Conservation (phyloP, 2,888 invertebrate species). For the Ormyrus labotus region DNA sequence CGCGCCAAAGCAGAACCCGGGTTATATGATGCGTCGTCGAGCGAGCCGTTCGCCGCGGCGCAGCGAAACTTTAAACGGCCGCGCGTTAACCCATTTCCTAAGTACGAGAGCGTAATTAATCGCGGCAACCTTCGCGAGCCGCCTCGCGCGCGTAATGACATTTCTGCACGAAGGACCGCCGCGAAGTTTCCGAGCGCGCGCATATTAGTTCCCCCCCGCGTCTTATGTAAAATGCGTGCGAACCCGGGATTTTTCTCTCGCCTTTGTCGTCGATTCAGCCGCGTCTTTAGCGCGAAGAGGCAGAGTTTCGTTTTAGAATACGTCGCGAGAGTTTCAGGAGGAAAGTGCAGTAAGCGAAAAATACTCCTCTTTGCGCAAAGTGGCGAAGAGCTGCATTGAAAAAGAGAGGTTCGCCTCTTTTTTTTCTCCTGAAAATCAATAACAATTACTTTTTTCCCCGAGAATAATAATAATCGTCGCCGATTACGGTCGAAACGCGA, state of each 20-base stretch:
- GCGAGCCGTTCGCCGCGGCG: no score
- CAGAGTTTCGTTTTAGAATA: neutral
- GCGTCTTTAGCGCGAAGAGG: neutral
- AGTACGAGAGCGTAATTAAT: slow-evolving; percentile 8
- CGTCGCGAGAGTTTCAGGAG: neutral
- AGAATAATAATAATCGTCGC: no score
- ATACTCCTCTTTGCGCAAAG: no score
- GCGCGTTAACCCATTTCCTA: slow-evolving; percentile 26
- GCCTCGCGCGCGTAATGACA: neutral
- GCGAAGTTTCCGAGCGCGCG: neutral
- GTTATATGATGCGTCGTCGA: no score
- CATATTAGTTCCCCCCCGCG: slow-evolving; percentile 1
- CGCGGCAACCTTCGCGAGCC: slow-evolving; percentile 2
- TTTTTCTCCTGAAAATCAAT: no score
- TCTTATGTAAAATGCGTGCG: slow-evolving; percentile 27
- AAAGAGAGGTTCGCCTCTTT: no score
- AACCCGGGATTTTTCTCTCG: neutral
- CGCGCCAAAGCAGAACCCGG: no score
- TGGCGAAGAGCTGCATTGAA: no score
- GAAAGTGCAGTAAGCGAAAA: no score
- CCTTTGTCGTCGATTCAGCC: neutral
- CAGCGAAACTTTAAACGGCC: no score
- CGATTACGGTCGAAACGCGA: no score
- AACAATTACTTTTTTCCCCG: no score
- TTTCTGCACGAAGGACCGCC: neutral